phyloP scores from a whole-genome alignment of 2,888 invertebrate species.

The Anarsia innoxiella region DNA sequence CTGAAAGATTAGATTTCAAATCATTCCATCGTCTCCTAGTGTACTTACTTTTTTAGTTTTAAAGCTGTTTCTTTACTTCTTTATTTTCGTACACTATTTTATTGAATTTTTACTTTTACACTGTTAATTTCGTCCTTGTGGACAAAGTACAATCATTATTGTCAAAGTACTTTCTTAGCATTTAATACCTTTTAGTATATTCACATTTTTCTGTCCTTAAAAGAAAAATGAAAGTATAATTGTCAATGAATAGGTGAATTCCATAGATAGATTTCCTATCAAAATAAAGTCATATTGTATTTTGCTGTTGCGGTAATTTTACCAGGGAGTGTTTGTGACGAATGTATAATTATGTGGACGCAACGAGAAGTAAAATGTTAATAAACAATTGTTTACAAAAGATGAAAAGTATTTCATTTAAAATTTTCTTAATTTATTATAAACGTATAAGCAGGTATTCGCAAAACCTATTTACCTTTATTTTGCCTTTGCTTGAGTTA shows the following conservation, averaged over 20 bases:
- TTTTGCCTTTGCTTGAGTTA: too few species aligned
- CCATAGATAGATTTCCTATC: conserved; percentile 58
- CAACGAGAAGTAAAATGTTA: conserved; percentile 73
- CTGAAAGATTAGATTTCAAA: conserved; percentile 62
- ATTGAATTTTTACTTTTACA: conserved; percentile 38
- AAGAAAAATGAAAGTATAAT: conserved; percentile 71
- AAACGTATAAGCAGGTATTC: too few species aligned
- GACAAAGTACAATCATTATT: conserved; percentile 39
- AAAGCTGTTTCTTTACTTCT: conserved; percentile 49
- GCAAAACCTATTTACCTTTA: too few species aligned
- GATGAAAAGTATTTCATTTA: conserved; percentile 58
- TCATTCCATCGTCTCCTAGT: conserved; percentile 63
- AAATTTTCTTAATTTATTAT: too few species aligned
- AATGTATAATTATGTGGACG: conserved; percentile 61
- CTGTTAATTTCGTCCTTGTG: conserved; percentile 35
- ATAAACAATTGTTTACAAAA: conserved; percentile 77
- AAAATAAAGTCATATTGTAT: conserved; percentile 65
- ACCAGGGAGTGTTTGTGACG: conserved; percentile 59
- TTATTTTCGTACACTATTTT: conserved; percentile 54
- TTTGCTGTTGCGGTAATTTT: conserved; percentile 52
- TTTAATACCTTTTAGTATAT: conserved; percentile 58
- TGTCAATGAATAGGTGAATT: conserved; percentile 48
- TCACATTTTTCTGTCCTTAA: conserved; percentile 57
- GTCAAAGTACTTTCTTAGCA: conserved; percentile 15
- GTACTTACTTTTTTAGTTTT: conserved; percentile 43